These are phyloP conservation scores for Austrofundulus limnaeus DNA, from an alignment of 2,113 vertebrate species.

Conservation along the genomic window DNA sequence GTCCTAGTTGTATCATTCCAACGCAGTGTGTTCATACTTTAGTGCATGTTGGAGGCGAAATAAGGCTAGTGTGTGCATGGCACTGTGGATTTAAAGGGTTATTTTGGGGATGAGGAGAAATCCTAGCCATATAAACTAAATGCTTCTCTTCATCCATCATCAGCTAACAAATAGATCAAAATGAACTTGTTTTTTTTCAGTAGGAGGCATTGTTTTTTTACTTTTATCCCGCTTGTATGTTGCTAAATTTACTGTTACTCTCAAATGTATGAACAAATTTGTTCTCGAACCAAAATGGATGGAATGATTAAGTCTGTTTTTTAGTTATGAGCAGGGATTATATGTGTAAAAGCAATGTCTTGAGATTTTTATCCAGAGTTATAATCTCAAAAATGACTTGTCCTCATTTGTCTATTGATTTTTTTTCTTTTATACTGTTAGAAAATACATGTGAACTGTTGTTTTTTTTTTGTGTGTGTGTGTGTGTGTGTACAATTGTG, in stretches of 20 bases:
- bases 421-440: not conserved
- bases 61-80: not conserved
- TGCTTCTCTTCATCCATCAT: constrained; percentile 12
- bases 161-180: constrained; percentile 17
- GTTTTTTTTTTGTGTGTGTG: too few species aligned
- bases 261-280: constrained; percentile 29
- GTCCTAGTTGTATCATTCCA: constrained; percentile 5
- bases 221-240: constrained; percentile 26
- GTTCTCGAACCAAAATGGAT: not conserved
- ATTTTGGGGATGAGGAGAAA: not conserved
- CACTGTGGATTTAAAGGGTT: constrained; percentile 1
- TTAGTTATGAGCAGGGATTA: not conserved
- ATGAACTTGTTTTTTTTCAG: constrained; percentile 7
- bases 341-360: not conserved
- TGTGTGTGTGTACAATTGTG: constrained; percentile 21
- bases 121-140: constrained; percentile 6
- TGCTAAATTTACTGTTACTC: constrained; percentile 34
- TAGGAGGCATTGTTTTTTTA: constrained; percentile 20
- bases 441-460: constrained; percentile 10
- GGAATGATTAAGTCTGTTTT: not conserved
- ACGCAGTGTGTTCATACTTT: not conserved
- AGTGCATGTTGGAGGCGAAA: not conserved
- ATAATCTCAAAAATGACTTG: not conserved
- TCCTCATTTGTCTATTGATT: not conserved
- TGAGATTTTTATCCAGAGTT: not conserved